A percentile compares a stretch with the other conserved stretches of the same genome.
phyloP scores from a whole-genome alignment of 2,113 vertebrate genomes.

The Morone saxatilis region DNA sequence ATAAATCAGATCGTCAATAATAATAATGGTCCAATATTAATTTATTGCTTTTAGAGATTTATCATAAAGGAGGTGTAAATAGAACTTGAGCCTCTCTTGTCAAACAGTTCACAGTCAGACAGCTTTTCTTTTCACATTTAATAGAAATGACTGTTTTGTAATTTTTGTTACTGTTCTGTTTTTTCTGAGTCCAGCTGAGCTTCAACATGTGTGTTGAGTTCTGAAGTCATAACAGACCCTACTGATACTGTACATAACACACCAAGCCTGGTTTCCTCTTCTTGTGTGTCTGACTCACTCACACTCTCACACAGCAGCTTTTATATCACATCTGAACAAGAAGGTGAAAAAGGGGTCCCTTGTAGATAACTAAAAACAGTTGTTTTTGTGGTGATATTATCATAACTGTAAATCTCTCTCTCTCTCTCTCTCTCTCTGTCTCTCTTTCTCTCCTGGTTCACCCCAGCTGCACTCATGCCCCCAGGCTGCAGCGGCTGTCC shows the following conservation, averaged over 20 bases:
- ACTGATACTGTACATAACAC: conserved; percentile 30
- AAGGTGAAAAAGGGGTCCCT: conserved; percentile 6
- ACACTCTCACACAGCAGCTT: neutral
- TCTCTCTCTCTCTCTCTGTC: too few relatives aligned
- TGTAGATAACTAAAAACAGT: conserved; percentile 4
- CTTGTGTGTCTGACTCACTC: conserved; percentile 6
- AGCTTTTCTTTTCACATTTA: neutral
- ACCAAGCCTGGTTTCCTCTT: neutral
- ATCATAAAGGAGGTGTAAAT: neutral
- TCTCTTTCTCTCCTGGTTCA: conserved; percentile 53
- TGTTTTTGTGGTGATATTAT: conserved; percentile 49
- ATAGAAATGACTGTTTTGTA: neutral
- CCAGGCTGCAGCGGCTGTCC: conserved; percentile 61
- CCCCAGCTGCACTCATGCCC: conserved; percentile 75
- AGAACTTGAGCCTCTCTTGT: neutral
- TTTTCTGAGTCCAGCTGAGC: conserved; percentile 13
- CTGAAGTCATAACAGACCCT: conserved; percentile 30
- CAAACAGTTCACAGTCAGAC: neutral
- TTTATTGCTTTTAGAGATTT: neutral
- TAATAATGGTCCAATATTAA: neutral
- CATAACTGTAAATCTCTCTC: conserved; percentile 44
- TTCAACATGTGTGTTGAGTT: conserved; percentile 19
- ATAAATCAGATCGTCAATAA: conserved; percentile 3
- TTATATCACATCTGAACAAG: conserved; percentile 10
- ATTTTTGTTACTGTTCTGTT: neutral